Conservation (phyloP, 1,140 invertebrate species). For the Branchinecta lindahli region DNA sequence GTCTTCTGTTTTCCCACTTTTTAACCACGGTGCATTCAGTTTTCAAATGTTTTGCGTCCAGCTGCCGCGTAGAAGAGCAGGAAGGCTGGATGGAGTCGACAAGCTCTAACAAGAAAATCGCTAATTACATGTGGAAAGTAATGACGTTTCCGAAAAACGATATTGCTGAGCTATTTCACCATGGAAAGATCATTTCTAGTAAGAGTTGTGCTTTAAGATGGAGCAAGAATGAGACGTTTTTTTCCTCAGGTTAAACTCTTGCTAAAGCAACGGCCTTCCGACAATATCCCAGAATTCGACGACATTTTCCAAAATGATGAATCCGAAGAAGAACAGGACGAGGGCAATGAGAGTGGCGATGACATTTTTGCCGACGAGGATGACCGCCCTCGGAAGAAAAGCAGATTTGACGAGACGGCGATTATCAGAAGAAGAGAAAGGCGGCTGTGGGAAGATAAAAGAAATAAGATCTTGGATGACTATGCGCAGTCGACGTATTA, state of each 20-base stretch:
- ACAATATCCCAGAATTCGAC: not conserved
- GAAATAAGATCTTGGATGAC: not conserved
- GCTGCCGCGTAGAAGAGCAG: too few species aligned
- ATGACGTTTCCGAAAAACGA: too few species aligned
- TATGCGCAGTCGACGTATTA: not conserved
- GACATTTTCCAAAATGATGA: not conserved
- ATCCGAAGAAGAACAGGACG: not conserved
- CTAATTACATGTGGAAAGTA: too few species aligned
- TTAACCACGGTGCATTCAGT: too few species aligned
- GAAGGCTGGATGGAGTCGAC: too few species aligned
- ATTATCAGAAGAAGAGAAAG: not conserved
- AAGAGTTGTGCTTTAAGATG: too few species aligned
- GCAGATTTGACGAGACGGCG: not conserved
- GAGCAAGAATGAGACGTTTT: not conserved
- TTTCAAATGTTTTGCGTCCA: too few species aligned
- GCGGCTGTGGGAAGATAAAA: not conserved
- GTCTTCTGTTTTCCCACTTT: too few species aligned
- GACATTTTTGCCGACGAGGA: not conserved
- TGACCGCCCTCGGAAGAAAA: slow-evolving; percentile 4
- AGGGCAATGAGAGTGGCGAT: not conserved
- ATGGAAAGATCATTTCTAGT: too few species aligned
- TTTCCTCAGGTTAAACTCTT: not conserved
- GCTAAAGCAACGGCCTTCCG: not conserved
- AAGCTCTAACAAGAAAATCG: too few species aligned
- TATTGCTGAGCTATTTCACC: too few species aligned